These are phyloP conservation scores for Epizoanthus stellaris DNA, from an alignment of 92 coral and sea anemone species.

Conservation along the genomic window DNA sequence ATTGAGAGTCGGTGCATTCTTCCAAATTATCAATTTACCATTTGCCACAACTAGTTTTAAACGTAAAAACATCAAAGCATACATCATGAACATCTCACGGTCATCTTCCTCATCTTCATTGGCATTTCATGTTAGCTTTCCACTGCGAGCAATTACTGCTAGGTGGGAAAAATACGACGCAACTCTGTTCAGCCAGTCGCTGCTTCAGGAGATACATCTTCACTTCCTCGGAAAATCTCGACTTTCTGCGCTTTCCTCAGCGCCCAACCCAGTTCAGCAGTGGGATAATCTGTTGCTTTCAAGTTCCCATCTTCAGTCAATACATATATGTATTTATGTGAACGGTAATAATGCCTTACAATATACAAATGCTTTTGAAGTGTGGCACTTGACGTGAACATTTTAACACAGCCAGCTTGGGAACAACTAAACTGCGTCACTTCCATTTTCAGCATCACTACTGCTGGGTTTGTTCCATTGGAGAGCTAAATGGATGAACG, in stretches of 20 bases:
- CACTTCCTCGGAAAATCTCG: slow-evolving; percentile 5
- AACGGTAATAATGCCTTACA: slow-evolving; percentile 15
- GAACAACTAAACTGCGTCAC: slow-evolving; percentile 26
- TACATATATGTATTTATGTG: slow-evolving; percentile 9
- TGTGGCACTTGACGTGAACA: slow-evolving; percentile 22
- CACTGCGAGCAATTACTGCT: slow-evolving; percentile 18
- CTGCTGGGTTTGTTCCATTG: too few relatives aligned
- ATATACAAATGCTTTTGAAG: slow-evolving; percentile 21
- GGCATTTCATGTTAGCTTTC: slow-evolving; percentile 10
- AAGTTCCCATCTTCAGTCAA: not conserved
- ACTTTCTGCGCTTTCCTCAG: not conserved
- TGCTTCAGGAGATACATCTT: slow-evolving; percentile 19
- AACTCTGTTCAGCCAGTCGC: slow-evolving; percentile 43
- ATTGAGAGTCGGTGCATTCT: too few relatives aligned
- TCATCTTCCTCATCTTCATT: slow-evolving; percentile 12
- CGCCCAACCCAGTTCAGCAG: not conserved
- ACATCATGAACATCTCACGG: too few relatives aligned
- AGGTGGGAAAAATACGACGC: slow-evolving; percentile 40
- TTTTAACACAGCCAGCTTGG: slow-evolving; percentile 23
- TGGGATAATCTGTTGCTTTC: not conserved
- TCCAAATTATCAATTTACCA: not conserved
- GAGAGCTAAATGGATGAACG: too few relatives aligned
- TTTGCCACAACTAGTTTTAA: too few relatives aligned
- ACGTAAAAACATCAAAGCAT: too few relatives aligned
- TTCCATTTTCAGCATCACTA: too few relatives aligned